These are phyloP conservation scores for Pygoscelis antarcticus DNA, from an alignment of 2,113 vertebrate species.

Conservation along the genomic window DNA sequence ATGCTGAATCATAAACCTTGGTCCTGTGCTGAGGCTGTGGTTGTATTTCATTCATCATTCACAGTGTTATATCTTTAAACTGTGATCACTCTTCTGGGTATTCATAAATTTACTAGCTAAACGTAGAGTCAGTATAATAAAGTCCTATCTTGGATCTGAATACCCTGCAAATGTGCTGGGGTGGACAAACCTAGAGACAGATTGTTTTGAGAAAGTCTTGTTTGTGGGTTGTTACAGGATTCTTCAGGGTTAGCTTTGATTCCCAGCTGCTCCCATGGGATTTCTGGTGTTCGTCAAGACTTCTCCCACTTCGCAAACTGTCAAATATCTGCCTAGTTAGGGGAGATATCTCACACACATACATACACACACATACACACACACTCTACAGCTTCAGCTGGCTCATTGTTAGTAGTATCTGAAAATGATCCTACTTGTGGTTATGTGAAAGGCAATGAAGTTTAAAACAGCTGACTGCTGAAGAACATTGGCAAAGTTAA, in stretches of 20 bases:
- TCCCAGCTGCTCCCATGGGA: not conserved
- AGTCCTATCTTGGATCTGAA: not conserved
- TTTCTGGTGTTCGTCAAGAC: not conserved
- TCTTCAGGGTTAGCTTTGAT: not conserved
- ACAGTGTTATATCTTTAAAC: not conserved
- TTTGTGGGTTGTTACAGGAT: not conserved
- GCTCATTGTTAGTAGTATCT: not conserved
- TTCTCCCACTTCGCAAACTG: not conserved
- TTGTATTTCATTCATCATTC: not conserved
- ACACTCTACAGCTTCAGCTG: not conserved
- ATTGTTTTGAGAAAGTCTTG: not conserved
- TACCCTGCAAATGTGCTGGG: not conserved
- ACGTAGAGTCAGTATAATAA: not conserved
- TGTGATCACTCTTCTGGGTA: not conserved
- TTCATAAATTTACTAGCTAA: not conserved
- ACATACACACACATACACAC: too few species aligned
- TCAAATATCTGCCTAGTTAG: not conserved
- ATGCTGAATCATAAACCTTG: fast-evolving
- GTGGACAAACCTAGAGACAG: not conserved
- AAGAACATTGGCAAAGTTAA: not conserved
- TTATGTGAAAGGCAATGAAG: not conserved
- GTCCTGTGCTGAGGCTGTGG: not conserved
- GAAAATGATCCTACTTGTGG: not conserved
- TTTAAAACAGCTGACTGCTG: not conserved
- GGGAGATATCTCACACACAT: not conserved